Base-by-base conservation (phyloP, 1,140 invertebrate genomes). In the Aphaenogaster floridana region DNA sequence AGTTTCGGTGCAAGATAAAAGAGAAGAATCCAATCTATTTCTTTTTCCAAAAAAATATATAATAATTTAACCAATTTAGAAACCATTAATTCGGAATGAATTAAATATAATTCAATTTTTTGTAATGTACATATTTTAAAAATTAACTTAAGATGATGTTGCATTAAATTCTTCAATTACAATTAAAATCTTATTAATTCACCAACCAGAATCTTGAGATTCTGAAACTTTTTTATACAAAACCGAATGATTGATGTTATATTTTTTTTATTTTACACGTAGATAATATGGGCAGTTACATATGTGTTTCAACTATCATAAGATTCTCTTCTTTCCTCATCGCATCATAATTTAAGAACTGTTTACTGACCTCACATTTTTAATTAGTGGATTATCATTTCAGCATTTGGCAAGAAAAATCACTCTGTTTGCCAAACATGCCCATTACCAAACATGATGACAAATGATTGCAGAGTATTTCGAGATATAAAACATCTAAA, bases 81-180 rank as follows among this genome's bases (percentile, higher is more conserved):
- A 36, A 8, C 2, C 17, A 57, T 57, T 57, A 74, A 57, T 57
- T 57, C n/a, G 11, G 15, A 21, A 36, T 11, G 13, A 57, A 42
- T 57, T 74, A 74, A 21, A 74, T 54, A 8, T 54, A 39, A 74
- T 11, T 54, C 57, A 1, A 42, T 21, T 74, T 57, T 42, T 39
- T 39, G 42, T 39, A 42, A 0, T 28, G 28, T 28, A 28, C 28
- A 28, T 28, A 0, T 28, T 28, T 28, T 28, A 28, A 28, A n/a
- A 21, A 36, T 72, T 36, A 54, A 52, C 3, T 72, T 54, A 34
- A 28, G n/a, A 72, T 50, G 1, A 3, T 50, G 8, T 71, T 71
- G 8, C 28, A 28, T 52, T 52, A 64, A 52, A 52, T 52, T 71
- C 34, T 72, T 36, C 17, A 71, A n/a, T 71, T 9, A 0, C 5